Conservation (phyloP, 2,797 vertebrate species). For the Alauda arvensis region DNA sequence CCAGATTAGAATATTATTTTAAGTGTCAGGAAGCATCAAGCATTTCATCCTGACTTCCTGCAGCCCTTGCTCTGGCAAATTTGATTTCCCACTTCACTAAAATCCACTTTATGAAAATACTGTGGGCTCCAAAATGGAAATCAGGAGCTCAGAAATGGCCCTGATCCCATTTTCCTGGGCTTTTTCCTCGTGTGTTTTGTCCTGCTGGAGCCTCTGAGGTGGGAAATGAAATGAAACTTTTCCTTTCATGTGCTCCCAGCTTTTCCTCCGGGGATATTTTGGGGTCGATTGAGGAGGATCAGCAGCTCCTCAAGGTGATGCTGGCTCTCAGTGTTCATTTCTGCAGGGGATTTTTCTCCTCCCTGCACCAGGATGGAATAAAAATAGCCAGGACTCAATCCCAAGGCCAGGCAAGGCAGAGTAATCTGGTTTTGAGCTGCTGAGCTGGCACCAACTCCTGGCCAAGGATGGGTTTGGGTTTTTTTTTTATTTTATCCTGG, state of each 20-base stretch:
- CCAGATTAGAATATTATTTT: not conserved
- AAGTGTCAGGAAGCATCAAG: not conserved
- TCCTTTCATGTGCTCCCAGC: not conserved
- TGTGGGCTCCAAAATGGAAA: not conserved
- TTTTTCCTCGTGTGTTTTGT: not conserved
- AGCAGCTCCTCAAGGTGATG: not conserved
- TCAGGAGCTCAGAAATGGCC: not conserved
- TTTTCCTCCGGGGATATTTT: not conserved
- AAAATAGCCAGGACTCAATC: slow-evolving; percentile 11
- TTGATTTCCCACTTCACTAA: slow-evolving; percentile 32
- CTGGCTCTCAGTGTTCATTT: no score
- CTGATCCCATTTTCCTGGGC: not conserved
- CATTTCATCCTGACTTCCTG: not conserved
- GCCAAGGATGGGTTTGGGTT: not conserved
- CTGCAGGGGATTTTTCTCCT: not conserved
- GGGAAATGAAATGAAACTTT: not conserved
- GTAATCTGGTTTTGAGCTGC: not conserved
- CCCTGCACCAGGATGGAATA: not conserved
- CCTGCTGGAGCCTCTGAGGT: not conserved
- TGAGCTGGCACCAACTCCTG: not conserved
- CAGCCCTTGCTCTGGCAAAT: not conserved
- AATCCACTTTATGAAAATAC: not conserved
- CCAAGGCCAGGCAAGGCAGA: not conserved
- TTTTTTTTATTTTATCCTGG: not conserved
- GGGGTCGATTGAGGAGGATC: not conserved